Evolutionary conservation across 2,797 vertebrate genomes (phyloP).

Genomic region (Gobio occitaniae): DNA sequence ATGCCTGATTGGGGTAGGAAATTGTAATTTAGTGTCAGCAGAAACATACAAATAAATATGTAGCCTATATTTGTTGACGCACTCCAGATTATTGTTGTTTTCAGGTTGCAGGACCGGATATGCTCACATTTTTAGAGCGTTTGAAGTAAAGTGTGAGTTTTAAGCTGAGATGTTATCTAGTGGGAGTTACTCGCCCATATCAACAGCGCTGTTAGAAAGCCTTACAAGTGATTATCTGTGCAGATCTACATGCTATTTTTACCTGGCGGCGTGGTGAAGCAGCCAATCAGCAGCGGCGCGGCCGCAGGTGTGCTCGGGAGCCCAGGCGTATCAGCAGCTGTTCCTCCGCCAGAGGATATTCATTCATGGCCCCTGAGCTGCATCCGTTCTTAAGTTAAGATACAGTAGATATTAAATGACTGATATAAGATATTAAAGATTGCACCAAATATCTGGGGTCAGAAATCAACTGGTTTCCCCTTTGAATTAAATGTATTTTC

Average conservation of each 20-base stretch:
- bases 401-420: no score
- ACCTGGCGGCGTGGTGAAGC: background rate
- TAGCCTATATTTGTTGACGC: background rate
- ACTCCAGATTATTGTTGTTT: no score
- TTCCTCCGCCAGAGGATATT: background rate
- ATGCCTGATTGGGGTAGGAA: no score
- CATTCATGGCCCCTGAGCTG: background rate
- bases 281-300: background rate
- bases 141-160: background rate
- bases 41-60: slow-evolving; percentile 15
- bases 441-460: background rate
- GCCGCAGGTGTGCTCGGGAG: background rate
- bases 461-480: no score
- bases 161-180: background rate
- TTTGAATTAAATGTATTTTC: no score
- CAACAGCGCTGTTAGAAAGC: background rate
- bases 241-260: slow-evolving; percentile 7
- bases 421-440: no score
- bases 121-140: background rate
- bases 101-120: background rate
- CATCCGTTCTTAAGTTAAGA: no score
- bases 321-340: slow-evolving; percentile 8
- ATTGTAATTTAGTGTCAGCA: background rate
- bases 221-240: background rate
- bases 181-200: background rate